Conservation (phyloP, 2,888 invertebrate species). For the Coelogynopora nodosa region DNA sequence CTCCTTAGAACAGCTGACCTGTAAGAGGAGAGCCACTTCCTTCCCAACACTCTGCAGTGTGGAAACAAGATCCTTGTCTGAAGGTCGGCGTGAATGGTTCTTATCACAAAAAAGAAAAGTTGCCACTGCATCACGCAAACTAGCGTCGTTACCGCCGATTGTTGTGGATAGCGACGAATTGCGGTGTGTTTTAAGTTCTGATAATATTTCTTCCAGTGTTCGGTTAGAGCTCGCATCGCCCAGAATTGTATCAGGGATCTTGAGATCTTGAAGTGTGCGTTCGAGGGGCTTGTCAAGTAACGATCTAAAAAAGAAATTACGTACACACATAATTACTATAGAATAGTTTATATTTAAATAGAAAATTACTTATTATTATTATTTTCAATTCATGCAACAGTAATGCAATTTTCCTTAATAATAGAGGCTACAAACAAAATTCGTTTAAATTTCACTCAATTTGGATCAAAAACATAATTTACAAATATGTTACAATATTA, state of each 20-base stretch:
- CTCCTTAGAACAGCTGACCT: neutral
- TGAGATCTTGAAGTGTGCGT: neutral
- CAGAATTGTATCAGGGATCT: neutral
- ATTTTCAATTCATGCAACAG: too few species aligned
- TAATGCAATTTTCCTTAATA: too few species aligned
- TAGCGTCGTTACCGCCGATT: neutral
- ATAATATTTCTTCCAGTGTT: neutral
- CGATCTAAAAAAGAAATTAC: too few species aligned
- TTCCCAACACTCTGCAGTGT: neutral
- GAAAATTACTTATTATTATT: too few species aligned
- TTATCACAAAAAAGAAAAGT: too few species aligned
- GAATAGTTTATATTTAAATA: too few species aligned
- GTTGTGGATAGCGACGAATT: neutral
- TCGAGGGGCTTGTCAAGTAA: neutral
- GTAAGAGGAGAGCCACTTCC: neutral
- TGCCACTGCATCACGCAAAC: neutral
- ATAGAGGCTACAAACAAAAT: too few species aligned
- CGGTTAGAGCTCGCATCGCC: neutral
- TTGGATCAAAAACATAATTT: too few species aligned
- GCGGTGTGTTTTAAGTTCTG: neutral
- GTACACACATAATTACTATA: too few species aligned
- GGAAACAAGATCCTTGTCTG: neutral
- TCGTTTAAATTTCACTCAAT: too few species aligned
- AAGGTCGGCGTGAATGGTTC: neutral
- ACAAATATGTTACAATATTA: too few species aligned